Evolutionary conservation across 2,113 vertebrate species (phyloP), one percentile per base, ranked within the genome.

Genomic region (Trachemys scripta): DNA sequence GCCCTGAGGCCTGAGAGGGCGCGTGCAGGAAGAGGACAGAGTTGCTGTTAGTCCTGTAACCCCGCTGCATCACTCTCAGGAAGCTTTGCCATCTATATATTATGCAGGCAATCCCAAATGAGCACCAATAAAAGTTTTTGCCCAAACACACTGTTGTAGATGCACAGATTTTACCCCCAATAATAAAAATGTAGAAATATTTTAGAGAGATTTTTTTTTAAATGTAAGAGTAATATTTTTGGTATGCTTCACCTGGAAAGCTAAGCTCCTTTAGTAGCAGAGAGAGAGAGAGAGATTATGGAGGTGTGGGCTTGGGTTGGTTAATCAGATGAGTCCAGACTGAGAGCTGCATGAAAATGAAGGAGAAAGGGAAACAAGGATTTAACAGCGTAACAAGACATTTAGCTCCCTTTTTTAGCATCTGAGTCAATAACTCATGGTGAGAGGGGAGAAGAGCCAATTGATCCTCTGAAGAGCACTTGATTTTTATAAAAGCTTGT

Each of bases 291-390:
- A 82, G 8, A 81, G 5, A 17, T 50, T 83, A 90, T 85, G 62
- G 35, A 69, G 35, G 27, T 7, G 0, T 42, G 0, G 0, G 12
- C 14, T 1, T 94, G 7, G 0, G 81, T 84, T 91, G 85, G 87
- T 56, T 3, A 5, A 29, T 54, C n/a, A 90, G 22, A 1, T 24
- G 7, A 76, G 16, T 54, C 86, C 42, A 88, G n/a, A 65, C 3
- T 84, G 82, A 35, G 59, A 75, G 72, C 9, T 81, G 8, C 50
- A 53, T 47, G 27, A 87, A 16, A 92, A 87, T 42, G 22, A 91
- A 91, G 35, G 62, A 19, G 62, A 76, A 69, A 76, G 38, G 11
- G 72, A 10, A 38, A 75, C 5, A 47, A 90, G 31, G 13, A 80
- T 16, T 56, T 56, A 91, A 76, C 5, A 84, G 27, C 22, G 27